Evolutionary conservation across 2,888 invertebrate genomes (phyloP).

Genomic region (Scaptomyza caliginosa): DNA sequence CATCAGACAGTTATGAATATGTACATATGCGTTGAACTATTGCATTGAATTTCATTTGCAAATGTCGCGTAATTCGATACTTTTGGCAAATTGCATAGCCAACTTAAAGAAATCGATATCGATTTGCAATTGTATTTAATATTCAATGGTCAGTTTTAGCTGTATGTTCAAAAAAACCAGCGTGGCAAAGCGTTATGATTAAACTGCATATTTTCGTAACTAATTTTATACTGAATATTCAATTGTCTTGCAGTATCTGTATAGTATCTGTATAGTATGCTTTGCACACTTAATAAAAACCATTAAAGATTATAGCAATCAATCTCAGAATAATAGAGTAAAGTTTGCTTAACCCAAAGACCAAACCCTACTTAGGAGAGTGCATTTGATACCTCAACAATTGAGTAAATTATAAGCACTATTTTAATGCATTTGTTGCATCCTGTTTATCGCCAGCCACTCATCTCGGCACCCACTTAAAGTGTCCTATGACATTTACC

Average conservation of each 20-base stretch:
- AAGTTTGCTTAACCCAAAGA: not conserved
- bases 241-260: not conserved
- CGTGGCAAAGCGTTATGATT: not conserved
- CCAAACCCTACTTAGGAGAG: not conserved
- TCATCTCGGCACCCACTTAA: slow-evolving; percentile 49
- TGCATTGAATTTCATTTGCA: slow-evolving; percentile 72
- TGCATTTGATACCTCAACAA: not conserved
- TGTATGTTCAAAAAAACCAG: not conserved
- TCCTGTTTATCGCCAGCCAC: slow-evolving; percentile 15
- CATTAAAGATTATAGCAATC: too few relatives aligned
- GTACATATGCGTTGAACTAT: slow-evolving; percentile 8
- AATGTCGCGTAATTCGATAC: slow-evolving; percentile 73
- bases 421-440: not conserved
- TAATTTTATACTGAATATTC: not conserved
- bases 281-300: too few relatives aligned
- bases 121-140: slow-evolving; percentile 17
- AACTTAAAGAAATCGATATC: slow-evolving; percentile 37
- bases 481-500: slow-evolving; percentile 51
- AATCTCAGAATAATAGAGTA: too few relatives aligned
- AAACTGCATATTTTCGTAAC: not conserved
- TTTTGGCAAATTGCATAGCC: slow-evolving; percentile 47
- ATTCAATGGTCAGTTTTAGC: slow-evolving; percentile 6
- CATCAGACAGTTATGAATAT: slow-evolving; percentile 44
- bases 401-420: not conserved
- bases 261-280: too few relatives aligned